These are phyloP conservation scores for Neria commutata DNA, from an alignment of 2,888 invertebrate species.

Conservation along the genomic window DNA sequence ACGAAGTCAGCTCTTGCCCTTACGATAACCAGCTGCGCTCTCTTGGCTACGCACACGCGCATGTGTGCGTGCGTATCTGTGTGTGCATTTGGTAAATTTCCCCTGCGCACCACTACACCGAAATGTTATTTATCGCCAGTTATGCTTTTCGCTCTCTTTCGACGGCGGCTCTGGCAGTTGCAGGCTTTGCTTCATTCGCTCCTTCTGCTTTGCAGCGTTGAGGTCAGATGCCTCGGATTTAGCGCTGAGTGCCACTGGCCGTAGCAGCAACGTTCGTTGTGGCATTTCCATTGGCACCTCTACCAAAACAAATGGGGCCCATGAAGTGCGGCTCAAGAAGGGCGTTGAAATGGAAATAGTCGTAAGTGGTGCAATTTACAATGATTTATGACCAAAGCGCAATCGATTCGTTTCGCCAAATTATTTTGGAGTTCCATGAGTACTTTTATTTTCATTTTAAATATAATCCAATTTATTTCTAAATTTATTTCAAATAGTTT, in stretches of 20 bases:
- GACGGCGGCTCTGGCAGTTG: too few species aligned
- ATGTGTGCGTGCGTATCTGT: not conserved
- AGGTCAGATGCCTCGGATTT: not conserved
- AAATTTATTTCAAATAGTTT: too few species aligned
- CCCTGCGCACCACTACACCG: constrained; percentile 32
- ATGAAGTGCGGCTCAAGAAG: too few species aligned
- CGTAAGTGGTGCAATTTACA: too few species aligned
- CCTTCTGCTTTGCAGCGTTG: constrained; percentile 23
- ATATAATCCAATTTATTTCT: too few species aligned
- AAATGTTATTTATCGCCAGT: not conserved
- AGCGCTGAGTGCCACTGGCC: not conserved
- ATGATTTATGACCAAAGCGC: too few species aligned
- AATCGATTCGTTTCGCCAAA: too few species aligned
- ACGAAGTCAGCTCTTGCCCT: not conserved
- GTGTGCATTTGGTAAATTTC: constrained; percentile 26
- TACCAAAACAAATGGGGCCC: too few species aligned
- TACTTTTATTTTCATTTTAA: too few species aligned
- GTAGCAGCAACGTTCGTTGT: not conserved
- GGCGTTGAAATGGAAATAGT: too few species aligned
- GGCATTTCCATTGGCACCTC: not conserved
- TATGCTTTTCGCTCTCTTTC: not conserved
- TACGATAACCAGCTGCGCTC: not conserved
- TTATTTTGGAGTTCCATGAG: too few species aligned
- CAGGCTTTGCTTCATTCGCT: constrained; percentile 12
- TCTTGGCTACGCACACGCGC: not conserved